Conservation (phyloP, 2,888 invertebrate genomes). For the Drosophila falleni region DNA sequence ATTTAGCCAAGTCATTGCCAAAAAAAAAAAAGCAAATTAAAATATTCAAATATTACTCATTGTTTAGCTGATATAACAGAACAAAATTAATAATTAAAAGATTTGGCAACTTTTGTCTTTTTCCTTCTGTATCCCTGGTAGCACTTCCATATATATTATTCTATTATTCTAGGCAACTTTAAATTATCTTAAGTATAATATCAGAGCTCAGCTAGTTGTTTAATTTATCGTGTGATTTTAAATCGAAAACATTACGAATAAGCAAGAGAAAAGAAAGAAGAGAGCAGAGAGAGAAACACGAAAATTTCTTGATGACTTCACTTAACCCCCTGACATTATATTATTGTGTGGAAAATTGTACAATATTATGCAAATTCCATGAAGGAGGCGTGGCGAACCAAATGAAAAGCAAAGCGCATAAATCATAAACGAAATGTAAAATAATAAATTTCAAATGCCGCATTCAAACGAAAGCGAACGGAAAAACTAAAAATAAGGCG, state of each 20-base stretch:
- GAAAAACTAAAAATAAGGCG: constrained; percentile 67
- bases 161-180: not conserved
- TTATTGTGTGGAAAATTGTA: constrained; percentile 30
- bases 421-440: constrained; percentile 51
- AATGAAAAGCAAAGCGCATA: constrained; percentile 31
- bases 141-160: not conserved
- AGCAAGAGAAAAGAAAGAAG: not conserved
- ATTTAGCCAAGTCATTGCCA: constrained; percentile 44
- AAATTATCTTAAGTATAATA: not conserved
- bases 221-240: constrained; percentile 5
- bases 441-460: constrained; percentile 33
- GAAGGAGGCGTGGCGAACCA: constrained; percentile 30
- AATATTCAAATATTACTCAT: constrained; percentile 30
- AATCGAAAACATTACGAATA: not conserved
- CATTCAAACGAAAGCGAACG: constrained; percentile 53
- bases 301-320: constrained; percentile 28
- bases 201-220: not conserved
- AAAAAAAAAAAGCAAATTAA: constrained; percentile 37
- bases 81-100: too few species aligned
- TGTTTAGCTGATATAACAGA: not conserved
- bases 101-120: too few species aligned
- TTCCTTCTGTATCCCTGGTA: not conserved
- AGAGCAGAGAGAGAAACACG: constrained; percentile 4
- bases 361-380: constrained; percentile 55
- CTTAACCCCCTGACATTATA: constrained; percentile 46